A percentile compares a stretch with the other conserved stretches of the same genome.
Evolutionary conservation across 2,113 vertebrate species (phyloP).

Genomic region (Chaetura pelagica): DNA sequence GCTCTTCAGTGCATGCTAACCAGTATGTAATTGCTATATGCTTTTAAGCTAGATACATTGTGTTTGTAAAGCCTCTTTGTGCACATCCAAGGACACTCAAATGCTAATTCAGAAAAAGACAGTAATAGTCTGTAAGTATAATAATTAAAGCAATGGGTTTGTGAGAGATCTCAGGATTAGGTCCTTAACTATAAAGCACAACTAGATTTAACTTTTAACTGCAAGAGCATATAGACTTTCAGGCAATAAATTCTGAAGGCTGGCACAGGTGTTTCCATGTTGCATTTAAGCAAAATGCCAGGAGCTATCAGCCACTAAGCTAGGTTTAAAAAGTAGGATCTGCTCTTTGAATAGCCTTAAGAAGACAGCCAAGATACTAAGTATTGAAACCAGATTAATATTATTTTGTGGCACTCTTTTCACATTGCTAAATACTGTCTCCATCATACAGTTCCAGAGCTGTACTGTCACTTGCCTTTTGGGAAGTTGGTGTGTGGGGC

Average conservation of each 20-base stretch:
- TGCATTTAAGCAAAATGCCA: background rate
- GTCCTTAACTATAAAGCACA: background rate
- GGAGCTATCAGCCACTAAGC: background rate
- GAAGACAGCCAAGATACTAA: background rate
- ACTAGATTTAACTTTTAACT: background rate
- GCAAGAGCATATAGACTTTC: background rate
- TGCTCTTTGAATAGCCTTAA: background rate
- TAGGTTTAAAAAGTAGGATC: background rate
- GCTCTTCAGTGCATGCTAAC: background rate
- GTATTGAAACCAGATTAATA: background rate
- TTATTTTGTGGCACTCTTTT: background rate
- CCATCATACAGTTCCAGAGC: background rate
- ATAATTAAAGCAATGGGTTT: background rate
- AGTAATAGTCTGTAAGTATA: background rate
- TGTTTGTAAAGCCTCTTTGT: background rate
- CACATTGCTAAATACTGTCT: background rate
- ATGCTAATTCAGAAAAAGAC: background rate
- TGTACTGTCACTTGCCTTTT: background rate
- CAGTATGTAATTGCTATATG: background rate
- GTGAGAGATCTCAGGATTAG: background rate
- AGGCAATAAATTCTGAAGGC: background rate
- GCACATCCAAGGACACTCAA: background rate
- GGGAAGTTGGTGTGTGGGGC: background rate
- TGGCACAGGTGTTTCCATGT: background rate
- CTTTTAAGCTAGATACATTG: background rate